These are phyloP conservation scores for Epinotia nisella DNA, from an alignment of 2,888 invertebrate genomes.

Conservation along the genomic window DNA sequence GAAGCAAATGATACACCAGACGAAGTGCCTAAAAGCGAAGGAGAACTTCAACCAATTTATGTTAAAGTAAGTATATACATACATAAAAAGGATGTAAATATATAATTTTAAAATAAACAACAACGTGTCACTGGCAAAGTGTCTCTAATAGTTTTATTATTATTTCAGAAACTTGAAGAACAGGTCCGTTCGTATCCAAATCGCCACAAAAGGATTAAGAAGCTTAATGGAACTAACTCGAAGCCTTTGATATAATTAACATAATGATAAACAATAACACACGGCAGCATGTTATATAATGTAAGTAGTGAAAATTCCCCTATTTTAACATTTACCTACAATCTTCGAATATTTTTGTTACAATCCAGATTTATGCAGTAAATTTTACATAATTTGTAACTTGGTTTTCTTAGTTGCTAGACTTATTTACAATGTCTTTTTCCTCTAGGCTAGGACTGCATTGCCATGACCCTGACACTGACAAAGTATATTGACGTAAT, in stretches of 20 bases:
- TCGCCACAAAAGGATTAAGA: slow-evolving; percentile 40
- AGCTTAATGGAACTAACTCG: slow-evolving; percentile 1
- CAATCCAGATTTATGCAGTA: neutral
- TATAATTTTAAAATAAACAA: neutral
- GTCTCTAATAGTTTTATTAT: slow-evolving; percentile 1
- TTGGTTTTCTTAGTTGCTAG: neutral
- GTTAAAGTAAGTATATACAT: slow-evolving; percentile 67
- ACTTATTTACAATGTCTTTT: neutral
- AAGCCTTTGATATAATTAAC: slow-evolving; percentile 12
- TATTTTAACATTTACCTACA: neutral
- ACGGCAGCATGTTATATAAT: neutral
- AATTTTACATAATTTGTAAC: neutral
- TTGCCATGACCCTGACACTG: slow-evolving; percentile 1
- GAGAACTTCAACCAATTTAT: slow-evolving; percentile 62
- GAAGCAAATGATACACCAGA: slow-evolving; percentile 48
- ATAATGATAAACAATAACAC: neutral
- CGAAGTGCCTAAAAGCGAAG: slow-evolving; percentile 45
- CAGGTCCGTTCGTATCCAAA: slow-evolving; percentile 46
- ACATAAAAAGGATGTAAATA: neutral
- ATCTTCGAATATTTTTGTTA: neutral
- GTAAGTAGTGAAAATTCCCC: neutral
- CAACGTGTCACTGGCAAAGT: neutral
- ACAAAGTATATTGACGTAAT: slow-evolving; percentile 12
- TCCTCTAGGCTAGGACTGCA: neutral
- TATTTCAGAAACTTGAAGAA: slow-evolving; percentile 63